Base-by-base conservation (phyloP, 1,140 invertebrate species). In the Pogonognathellus flavescens region DNA sequence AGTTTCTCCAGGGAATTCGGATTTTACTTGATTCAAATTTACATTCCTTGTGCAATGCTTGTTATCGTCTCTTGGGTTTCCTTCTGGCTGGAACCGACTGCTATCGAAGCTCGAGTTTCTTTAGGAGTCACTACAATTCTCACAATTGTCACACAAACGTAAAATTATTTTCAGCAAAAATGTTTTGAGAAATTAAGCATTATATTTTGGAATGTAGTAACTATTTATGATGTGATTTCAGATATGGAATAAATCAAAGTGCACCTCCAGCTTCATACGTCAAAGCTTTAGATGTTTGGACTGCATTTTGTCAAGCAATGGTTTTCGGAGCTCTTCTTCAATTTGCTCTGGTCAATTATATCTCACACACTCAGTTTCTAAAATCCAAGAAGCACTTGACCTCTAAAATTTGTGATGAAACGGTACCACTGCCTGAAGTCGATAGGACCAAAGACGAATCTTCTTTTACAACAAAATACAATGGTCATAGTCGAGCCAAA, bases 21-120 rank as follows among this genome's bases (percentile, higher is more conserved):
- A 16, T 86, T 83, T 55, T 89, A 86, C 25, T 89, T 93, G 49
- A 91, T 93, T 72, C 92, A 93, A 86, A 91, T 92, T 83, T 92
- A 92, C 88, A 90, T 92, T 80, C 91, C 91, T 0, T 91, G 91
- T 88, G 91, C 90, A 82, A 91, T 91, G 91, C 83, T 91, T 72
- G 92, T 93, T 14, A 89, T 91, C 18, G 91, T 92, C 16, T 91
- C 90, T 8, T 92, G 91, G 91, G 91, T 92, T 6, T 87, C 88
- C 1, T 89, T 89, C 85, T 89, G 89, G 89, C 82, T 89, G 18
- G 88, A 89, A 80, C 88, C 89, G 88, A 66, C 93, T 88, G 93
- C 93, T 6, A 92, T 92, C 1, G 93, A 93, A 49, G 93, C 93
- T 6, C 89, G 93, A 85, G 93, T 93, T n/a, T 91, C 92, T 57